Conservation (phyloP, 2,797 vertebrate genomes). For the Acanthurus tractus region DNA sequence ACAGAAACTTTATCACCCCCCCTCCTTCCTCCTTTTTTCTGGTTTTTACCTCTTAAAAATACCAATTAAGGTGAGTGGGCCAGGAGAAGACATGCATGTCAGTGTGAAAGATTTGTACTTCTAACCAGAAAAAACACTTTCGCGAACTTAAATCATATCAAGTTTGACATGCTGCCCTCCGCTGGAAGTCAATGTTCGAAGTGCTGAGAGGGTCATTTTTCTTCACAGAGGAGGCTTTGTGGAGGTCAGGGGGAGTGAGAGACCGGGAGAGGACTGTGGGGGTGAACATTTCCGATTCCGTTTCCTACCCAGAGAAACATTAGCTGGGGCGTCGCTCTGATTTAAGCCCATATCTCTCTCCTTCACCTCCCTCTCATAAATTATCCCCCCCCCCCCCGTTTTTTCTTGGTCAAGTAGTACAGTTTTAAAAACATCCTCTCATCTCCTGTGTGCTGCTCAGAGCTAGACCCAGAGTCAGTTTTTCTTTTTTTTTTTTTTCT, state of each 20-base stretch:
- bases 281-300: constrained; percentile 67
- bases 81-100: constrained; percentile 11
- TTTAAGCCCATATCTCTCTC: constrained; percentile 57
- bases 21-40: background rate
- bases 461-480: constrained; percentile 61
- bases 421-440: constrained; percentile 73
- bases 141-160: constrained; percentile 27
- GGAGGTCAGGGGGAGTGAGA: constrained; percentile 47
- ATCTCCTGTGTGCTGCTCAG: constrained; percentile 56
- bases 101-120: constrained; percentile 33
- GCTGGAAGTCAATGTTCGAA: constrained; percentile 32
- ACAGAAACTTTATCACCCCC: constrained; percentile 22
- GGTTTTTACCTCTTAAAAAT: constrained; percentile 7
- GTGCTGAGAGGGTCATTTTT: constrained; percentile 64
- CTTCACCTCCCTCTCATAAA: constrained; percentile 27
- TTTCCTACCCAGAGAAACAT: constrained; percentile 69
- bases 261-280: constrained; percentile 28
- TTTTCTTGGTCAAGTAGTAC: constrained; percentile 27
- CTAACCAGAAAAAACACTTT: constrained; percentile 37
- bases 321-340: constrained; percentile 60
- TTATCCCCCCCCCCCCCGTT: background rate
- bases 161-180: constrained; percentile 41
- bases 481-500: background rate
- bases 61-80: constrained; percentile 34
- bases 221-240: constrained; percentile 70